Base-by-base conservation (phyloP, 2,797 vertebrate genomes). In the Takifugu ocellatus region DNA sequence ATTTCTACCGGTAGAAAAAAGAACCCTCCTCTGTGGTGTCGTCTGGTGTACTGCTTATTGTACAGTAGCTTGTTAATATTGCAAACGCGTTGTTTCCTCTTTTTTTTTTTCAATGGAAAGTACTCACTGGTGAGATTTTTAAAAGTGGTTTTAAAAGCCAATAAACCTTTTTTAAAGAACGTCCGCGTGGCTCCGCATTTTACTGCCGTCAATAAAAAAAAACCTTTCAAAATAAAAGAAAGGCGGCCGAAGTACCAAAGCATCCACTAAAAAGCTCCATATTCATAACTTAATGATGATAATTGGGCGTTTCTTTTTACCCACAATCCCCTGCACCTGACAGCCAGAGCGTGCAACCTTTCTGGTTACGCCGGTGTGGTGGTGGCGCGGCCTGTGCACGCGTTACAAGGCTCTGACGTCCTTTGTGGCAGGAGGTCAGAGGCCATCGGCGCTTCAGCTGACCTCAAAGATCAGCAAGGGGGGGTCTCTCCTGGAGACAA, bases 111-210 rank as follows among this genome's bases (percentile, higher is more conserved):
- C 95, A 96, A 97, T 97, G 94, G 93, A 94, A 98, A 99, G 94
- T 98, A 95, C 95, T 98, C 94, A 95, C 95, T 95, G 94, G 94
- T 93, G 91, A 92, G 91, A 91, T 98, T 98, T 93, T 96, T 98
- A 91, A 94, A 94, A 99, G 95, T 96, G 96, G 96, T 98, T 99
- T 99, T 95, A 95, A 95, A 97, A 96, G 93, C 92, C 92, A 96
- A 97, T 98, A 98, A 98, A 95, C 90, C 93, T 99, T 93, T 93
- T 93, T 83, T 90, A 90, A 91, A 90, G 88, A 91, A 92, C 75
- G 68, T 62, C 60, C 45, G 51, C 27, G 62, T 58, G 21, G 21
- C 21, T 21, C 21, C 21, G 21, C 21, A 21, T 21, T 21, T 21
- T 21, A 21, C 21, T 21, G 21, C 21, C 21, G 21, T 21, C 21